Conservation (phyloP, 2,113 vertebrate species). For the Gopherus flavomarginatus region DNA sequence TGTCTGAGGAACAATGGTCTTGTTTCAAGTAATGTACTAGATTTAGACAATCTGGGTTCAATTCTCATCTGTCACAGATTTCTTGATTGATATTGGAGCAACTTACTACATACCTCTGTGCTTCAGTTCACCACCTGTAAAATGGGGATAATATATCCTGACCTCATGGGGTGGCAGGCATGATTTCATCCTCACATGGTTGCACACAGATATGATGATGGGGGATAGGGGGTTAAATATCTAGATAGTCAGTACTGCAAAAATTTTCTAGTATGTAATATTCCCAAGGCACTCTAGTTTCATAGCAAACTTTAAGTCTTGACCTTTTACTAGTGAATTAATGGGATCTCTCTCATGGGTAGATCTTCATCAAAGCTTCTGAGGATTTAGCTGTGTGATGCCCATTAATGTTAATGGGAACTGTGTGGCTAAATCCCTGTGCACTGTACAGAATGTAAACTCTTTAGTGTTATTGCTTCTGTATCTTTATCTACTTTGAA, state of each 20-base stretch:
- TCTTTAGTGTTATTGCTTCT: not conserved
- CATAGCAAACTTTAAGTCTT: not conserved
- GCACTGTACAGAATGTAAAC: not conserved
- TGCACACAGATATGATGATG: not conserved
- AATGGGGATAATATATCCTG: not conserved
- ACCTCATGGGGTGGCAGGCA: not conserved
- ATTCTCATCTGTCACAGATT: not conserved
- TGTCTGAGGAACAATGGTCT: not conserved
- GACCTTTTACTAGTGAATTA: slow-evolving; percentile 22
- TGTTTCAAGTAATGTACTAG: not conserved
- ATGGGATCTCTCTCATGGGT: not conserved
- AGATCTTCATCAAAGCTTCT: not conserved
- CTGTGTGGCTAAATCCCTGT: not conserved
- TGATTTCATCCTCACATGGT: not conserved
- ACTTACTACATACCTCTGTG: not conserved
- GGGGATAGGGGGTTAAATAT: not conserved
- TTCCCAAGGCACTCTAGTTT: not conserved
- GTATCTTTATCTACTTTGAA: slow-evolving; percentile 34
- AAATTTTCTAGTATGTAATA: not conserved
- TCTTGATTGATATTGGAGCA: not conserved
- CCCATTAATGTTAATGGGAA: not conserved
- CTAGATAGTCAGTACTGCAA: not conserved
- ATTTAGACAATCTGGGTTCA: not conserved
- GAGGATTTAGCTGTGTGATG: not conserved
- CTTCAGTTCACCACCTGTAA: not conserved